These are phyloP conservation scores for Mycalesis mineus DNA, from an alignment of 2,888 invertebrate species.

Conservation along the genomic window DNA sequence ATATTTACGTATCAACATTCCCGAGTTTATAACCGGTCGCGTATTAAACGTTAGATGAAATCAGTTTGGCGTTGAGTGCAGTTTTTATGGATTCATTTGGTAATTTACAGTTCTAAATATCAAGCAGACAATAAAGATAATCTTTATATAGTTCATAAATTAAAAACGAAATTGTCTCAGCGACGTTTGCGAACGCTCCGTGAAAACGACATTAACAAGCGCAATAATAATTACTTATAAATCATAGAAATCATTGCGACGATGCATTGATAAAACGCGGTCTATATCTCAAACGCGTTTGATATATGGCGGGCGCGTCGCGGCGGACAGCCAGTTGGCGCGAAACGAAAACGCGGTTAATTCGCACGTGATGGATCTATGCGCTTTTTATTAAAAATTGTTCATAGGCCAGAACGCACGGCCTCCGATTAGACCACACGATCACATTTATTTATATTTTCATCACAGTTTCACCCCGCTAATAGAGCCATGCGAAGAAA, in stretches of 20 bases:
- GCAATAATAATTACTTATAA: conserved; percentile 75
- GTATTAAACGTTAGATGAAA: neutral
- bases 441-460: conserved; percentile 2
- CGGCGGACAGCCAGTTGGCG: conserved; percentile 67
- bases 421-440: conserved; percentile 4
- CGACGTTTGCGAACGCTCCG: conserved; percentile 66
- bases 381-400: conserved; percentile 33
- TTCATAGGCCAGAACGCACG: conserved; percentile 10
- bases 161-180: conserved; percentile 59
- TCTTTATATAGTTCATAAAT: conserved; percentile 34
- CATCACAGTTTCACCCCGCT: neutral
- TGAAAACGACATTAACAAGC: conserved; percentile 72
- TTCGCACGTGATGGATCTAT: conserved; percentile 70
- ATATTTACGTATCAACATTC: neutral
- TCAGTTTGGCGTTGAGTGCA: neutral
- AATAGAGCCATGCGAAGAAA: conserved; percentile 11
- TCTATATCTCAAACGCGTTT: conserved; percentile 70
- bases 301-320: conserved; percentile 71
- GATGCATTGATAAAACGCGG: conserved; percentile 75
- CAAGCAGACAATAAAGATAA: conserved; percentile 19
- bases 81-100: neutral
- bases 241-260: conserved; percentile 73
- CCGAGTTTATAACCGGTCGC: neutral
- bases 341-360: conserved; percentile 61
- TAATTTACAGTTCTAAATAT: neutral